Percentiles rank a stretch among this genome's conserved stretches.
Evolutionary conservation across 2,797 vertebrate genomes (phyloP).

Genomic region (Monodelphis domestica): DNA sequence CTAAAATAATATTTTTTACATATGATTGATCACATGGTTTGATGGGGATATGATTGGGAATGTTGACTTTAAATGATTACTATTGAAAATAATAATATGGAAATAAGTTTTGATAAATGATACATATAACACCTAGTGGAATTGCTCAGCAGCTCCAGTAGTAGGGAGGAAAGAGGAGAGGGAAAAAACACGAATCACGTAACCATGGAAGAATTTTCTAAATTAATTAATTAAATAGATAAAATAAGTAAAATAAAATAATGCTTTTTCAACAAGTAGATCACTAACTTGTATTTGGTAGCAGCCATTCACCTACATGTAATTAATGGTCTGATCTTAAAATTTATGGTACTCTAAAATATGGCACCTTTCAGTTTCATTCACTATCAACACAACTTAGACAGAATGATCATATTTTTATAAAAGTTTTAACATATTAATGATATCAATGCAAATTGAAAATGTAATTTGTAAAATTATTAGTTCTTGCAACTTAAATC

Average conservation of each 20-base stretch:
- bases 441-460: conserved; percentile 24
- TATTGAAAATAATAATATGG: no score
- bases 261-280: conserved; percentile 31
- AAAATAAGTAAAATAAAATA: no score
- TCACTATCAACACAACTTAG: conserved; percentile 34
- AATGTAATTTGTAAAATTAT: conserved; percentile 9
- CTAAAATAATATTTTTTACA: conserved; percentile 43
- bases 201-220: no score
- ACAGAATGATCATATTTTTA: conserved; percentile 24
- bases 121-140: no score
- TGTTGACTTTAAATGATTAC: no score
- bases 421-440: conserved; percentile 28
- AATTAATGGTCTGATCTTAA: conserved; percentile 35
- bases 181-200: no score
- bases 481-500: conserved; percentile 23
- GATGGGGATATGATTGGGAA: no score
- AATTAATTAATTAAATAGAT: no score
- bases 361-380: conserved; percentile 30
- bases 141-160: no score
- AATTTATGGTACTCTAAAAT: conserved; percentile 49
- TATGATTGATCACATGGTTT: no score
- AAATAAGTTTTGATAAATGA: no score
- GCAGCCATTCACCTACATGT: not conserved
- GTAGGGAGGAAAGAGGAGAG: no score
- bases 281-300: conserved; percentile 22